Evolutionary conservation across 64 coral and sea anemone genomes (phyloP).

Genomic region (Acropora yongei): DNA sequence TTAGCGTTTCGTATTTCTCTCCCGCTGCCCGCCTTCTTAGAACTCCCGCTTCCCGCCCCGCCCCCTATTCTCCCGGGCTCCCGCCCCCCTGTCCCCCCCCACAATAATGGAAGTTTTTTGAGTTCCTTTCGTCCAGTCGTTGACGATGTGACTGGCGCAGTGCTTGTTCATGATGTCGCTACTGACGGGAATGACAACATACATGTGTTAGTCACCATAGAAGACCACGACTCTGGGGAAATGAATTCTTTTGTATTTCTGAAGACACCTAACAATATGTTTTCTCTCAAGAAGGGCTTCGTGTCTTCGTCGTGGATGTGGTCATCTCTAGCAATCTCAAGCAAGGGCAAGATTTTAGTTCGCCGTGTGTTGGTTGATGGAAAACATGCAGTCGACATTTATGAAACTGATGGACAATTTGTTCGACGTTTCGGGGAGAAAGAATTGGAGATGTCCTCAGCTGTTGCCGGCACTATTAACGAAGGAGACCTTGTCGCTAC

Average conservation of each 20-base stretch:
- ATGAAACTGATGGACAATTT: constrained; percentile 15
- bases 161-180: constrained; percentile 9
- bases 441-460: not conserved
- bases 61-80: too few species aligned
- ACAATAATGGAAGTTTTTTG: constrained; percentile 44
- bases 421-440: constrained; percentile 14
- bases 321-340: not conserved
- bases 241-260: not conserved
- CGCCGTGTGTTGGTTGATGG: not conserved
- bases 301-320: not conserved
- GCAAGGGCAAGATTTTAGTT: constrained; percentile 15
- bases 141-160: not conserved
- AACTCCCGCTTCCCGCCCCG: too few species aligned
- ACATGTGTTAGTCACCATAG: not conserved
- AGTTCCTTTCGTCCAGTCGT: not conserved
- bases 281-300: not conserved
- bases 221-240: not conserved
- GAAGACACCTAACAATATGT: not conserved
- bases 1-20: too few species aligned
- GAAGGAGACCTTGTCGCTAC: not conserved
- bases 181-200: constrained; percentile 45
- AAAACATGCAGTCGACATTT: constrained; percentile 21
- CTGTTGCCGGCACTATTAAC: constrained; percentile 14
- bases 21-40: too few species aligned
- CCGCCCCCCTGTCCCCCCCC: too few species aligned